Evolutionary conservation across 2,888 invertebrate genomes (phyloP), one percentile per base, ranked within the genome.

Genomic region (Drosophila parthenogenetica): DNA sequence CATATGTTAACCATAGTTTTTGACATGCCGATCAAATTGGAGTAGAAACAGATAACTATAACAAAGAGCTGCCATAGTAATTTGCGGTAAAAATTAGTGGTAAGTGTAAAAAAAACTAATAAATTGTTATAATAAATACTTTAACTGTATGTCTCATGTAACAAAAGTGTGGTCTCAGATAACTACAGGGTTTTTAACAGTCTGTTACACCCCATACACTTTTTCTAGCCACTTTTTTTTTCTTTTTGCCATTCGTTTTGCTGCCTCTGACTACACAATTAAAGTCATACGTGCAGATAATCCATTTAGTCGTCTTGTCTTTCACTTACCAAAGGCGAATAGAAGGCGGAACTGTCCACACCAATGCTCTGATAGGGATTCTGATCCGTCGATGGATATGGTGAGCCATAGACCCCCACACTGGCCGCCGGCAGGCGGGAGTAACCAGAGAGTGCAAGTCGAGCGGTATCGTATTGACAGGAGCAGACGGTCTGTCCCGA

Each of bases 401-500:
- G 97, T 57, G 97, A 94, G 73, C 97, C 96, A 92, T 97, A 97
- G 84, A 97, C 96, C 54, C 95, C 95, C 57, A 95, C 95, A 40
- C 96, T 95, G 53, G 96, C 95, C 81, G 96, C 94, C 72, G 95
- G 95, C 81, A 96, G 94, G 79, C 97, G 94, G 40, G 97, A 96
- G 92, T 97, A 97, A 77, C 95, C 95, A 75, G 96, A 94, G 74
- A 97, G 95, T 57, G 97, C 97, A 78, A 98, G 94, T 82, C 97
- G 94, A 48, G 97, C 96, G 65, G 96, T 96, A 93, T 98, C 98
- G 93, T 98, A 98, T 92, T 98, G 98, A 93, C 98, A 98, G 85
- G 97, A 97, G 93, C 98, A 98, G 86, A 98, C 97, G 59, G 97
- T 96, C 93, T 98, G 97, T 37, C 98, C 98, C 75, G 97, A 97